phyloP scores from a whole-genome alignment of 2,888 invertebrate genomes.

The Tricholauxania praeusta region DNA sequence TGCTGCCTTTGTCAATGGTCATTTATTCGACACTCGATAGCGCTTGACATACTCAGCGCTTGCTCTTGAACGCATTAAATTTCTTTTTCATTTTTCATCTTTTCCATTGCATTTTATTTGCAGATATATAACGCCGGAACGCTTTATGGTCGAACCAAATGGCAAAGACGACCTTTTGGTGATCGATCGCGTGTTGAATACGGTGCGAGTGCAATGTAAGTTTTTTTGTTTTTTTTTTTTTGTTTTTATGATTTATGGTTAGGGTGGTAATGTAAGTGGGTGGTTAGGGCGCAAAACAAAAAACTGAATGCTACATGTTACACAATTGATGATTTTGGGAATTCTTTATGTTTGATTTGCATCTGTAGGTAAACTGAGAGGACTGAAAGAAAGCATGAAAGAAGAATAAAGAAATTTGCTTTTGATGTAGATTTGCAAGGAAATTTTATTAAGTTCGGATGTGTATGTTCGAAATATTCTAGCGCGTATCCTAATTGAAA shows the following conservation, averaged over 20 bases:
- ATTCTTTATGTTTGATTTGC: no score
- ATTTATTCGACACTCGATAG: conserved; percentile 1
- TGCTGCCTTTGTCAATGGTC: conserved; percentile 19
- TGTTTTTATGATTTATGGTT: conserved; percentile 43
- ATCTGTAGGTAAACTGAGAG: no score
- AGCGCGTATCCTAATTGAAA: no score
- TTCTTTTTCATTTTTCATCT: neutral
- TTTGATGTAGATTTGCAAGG: no score
- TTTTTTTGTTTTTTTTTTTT: conserved; percentile 9
- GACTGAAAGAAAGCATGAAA: no score
- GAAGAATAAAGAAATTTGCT: no score
- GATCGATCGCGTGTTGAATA: conserved; percentile 85
- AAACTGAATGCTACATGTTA: neutral
- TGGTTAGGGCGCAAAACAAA: neutral
- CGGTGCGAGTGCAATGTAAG: conserved; percentile 78
- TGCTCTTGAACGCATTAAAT: neutral
- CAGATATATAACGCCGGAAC: conserved; percentile 89
- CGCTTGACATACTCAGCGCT: conserved; percentile 30
- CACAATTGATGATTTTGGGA: neutral
- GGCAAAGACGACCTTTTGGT: conserved; percentile 81
- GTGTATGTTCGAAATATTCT: no score
- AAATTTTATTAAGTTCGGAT: no score
- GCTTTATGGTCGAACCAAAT: conserved; percentile 88
- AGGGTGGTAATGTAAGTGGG: conserved; percentile 8
- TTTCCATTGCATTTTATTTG: conserved; percentile 25